Evolutionary conservation across 2,888 invertebrate species (phyloP).

Genomic region (Ditylenchus weischeri): DNA sequence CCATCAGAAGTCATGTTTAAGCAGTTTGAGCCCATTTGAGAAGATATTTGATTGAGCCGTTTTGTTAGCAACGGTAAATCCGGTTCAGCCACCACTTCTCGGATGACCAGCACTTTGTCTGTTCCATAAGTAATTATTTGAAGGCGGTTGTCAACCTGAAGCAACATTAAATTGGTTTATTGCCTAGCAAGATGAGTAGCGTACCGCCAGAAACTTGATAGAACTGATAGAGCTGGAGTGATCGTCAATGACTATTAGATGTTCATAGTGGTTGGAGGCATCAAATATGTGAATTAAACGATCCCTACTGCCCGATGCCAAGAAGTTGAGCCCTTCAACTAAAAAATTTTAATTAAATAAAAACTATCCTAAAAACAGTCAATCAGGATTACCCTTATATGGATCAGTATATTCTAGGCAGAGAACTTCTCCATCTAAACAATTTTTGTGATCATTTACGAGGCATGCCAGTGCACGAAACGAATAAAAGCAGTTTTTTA

Average conservation of each 20-base stretch:
- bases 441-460: too few species aligned
- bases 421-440: constrained; percentile 81
- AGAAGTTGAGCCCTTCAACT: constrained; percentile 62
- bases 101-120: constrained; percentile 42
- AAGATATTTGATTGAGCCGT: constrained; percentile 34
- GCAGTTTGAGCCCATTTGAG: constrained; percentile 32
- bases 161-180: background rate
- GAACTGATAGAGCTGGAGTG: constrained; percentile 93
- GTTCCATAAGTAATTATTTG: constrained; percentile 40
- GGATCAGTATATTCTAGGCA: constrained; percentile 79
- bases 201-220: constrained; percentile 31
- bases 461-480: too few species aligned
- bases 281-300: constrained; percentile 81
- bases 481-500: too few species aligned
- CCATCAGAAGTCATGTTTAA: constrained; percentile 33
- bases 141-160: constrained; percentile 25
- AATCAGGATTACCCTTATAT: constrained; percentile 17
- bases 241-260: constrained; percentile 88
- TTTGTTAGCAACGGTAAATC: constrained; percentile 7
- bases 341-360: background rate
- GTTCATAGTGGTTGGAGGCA: constrained; percentile 69
- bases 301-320: constrained; percentile 89
- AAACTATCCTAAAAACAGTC: too few species aligned
- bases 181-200: background rate
- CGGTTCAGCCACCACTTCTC: background rate